These are phyloP conservation scores for Cylas formicarius DNA, from an alignment of 1,140 invertebrate species.

Conservation along the genomic window DNA sequence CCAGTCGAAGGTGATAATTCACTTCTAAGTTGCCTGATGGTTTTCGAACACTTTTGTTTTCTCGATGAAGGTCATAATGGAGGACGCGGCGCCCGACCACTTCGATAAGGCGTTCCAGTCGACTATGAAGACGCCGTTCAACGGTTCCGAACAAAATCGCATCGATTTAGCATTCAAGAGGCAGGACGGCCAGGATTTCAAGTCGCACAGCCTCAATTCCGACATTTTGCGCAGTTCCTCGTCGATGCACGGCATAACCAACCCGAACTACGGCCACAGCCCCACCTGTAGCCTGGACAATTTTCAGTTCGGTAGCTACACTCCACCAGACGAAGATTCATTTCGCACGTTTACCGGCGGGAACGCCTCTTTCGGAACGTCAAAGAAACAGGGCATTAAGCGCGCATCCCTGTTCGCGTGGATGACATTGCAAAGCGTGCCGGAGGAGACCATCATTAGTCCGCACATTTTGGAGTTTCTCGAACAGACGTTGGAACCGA, in stretches of 20 bases:
- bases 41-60: not conserved
- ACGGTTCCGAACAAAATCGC: slow-evolving; percentile 33
- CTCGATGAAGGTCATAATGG: too few relatives aligned
- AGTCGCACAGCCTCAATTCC: slow-evolving; percentile 17
- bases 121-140: slow-evolving; percentile 13
- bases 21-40: too few relatives aligned
- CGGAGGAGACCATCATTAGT: slow-evolving; percentile 91
- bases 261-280: slow-evolving; percentile 37
- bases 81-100: slow-evolving; percentile 18
- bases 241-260: slow-evolving; percentile 39
- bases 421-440: slow-evolving; percentile 92
- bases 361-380: slow-evolving; percentile 19
- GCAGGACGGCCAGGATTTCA: slow-evolving; percentile 29
- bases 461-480: slow-evolving; percentile 91
- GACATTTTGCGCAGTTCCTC: slow-evolving; percentile 30
- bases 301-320: slow-evolving; percentile 29
- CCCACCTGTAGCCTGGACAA: slow-evolving; percentile 35
- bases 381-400: slow-evolving; percentile 63
- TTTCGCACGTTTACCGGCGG: slow-evolving; percentile 4
- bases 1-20: slow-evolving; percentile 63
- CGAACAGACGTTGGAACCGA: slow-evolving; percentile 90
- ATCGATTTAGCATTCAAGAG: slow-evolving; percentile 41
- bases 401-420: slow-evolving; percentile 91
- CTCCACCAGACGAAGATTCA: slow-evolving; percentile 16
- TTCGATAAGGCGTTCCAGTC: slow-evolving; percentile 27